Evolutionary conservation across 2,888 invertebrate species (phyloP).

Genomic region (Drosophila mettleri): DNA sequence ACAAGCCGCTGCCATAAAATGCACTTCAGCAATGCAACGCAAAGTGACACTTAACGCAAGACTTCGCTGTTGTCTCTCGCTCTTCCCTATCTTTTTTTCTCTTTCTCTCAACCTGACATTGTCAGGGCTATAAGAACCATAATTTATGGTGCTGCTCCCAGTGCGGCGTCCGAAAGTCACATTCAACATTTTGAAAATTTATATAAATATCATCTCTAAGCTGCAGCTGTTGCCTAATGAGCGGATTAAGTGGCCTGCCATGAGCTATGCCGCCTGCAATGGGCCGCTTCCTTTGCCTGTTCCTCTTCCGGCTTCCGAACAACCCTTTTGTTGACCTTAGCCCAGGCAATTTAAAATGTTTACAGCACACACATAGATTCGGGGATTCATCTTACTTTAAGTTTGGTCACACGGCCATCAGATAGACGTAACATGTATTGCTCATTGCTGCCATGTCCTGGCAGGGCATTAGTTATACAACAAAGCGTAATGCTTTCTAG

Average conservation of each 20-base stretch:
- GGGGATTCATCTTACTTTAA: conserved; percentile 33
- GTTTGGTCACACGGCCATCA: not conserved
- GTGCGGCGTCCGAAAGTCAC: conserved; percentile 40
- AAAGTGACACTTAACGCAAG: conserved; percentile 51
- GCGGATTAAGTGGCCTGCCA: conserved; percentile 63
- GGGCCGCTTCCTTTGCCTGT: conserved; percentile 31
- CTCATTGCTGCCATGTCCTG: conserved; percentile 24
- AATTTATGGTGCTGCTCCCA: conserved; percentile 46
- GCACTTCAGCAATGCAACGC: conserved; percentile 54
- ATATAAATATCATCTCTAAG: conserved; percentile 66
- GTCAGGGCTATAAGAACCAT: conserved; percentile 43
- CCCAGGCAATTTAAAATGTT: conserved; percentile 32
- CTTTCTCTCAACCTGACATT: conserved; percentile 11
- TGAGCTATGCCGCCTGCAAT: conserved; percentile 32
- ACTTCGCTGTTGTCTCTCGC: conserved; percentile 9
- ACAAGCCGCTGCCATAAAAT: conserved; percentile 55
- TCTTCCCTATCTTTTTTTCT: no score
- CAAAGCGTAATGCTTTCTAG: conserved; percentile 28
- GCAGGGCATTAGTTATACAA: conserved; percentile 27
- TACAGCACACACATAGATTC: conserved; percentile 17
- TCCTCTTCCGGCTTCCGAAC: conserved; percentile 34
- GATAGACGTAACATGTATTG: conserved; percentile 23
- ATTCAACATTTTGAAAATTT: conserved; percentile 63
- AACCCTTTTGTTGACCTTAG: conserved; percentile 46
- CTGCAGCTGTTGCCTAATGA: conserved; percentile 76